Conservation (phyloP, 2,113 vertebrate genomes). For the Ceyx melanurus region DNA sequence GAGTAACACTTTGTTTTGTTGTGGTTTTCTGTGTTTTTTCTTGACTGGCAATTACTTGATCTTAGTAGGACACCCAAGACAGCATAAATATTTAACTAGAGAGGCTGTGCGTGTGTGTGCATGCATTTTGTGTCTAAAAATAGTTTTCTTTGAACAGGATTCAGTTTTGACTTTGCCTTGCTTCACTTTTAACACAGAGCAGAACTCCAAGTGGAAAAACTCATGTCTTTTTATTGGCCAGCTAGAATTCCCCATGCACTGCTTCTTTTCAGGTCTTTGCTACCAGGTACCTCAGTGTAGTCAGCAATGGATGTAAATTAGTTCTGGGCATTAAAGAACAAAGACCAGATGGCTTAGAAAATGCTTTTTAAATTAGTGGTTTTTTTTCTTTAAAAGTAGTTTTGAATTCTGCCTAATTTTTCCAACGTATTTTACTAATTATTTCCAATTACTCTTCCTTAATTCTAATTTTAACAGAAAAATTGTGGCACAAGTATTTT, state of each 20-base stretch:
- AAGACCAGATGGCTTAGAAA: background rate
- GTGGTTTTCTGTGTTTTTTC: background rate
- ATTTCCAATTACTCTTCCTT: background rate
- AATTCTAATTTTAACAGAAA: background rate
- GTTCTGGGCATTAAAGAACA: background rate
- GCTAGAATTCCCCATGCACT: background rate
- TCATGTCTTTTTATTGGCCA: background rate
- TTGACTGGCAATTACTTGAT: background rate
- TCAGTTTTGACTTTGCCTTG: background rate
- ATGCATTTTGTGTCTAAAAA: slow-evolving; percentile 41
- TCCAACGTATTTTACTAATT: background rate
- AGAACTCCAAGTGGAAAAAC: background rate
- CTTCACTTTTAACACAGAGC: background rate
- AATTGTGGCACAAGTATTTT: background rate
- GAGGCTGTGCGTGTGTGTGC: background rate
- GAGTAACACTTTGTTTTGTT: background rate
- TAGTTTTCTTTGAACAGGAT: slow-evolving; percentile 34
- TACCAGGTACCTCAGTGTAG: background rate
- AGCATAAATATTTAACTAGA: slow-evolving; percentile 30
- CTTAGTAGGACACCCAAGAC: background rate
- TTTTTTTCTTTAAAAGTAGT: background rate
- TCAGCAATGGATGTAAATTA: background rate
- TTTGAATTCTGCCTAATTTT: background rate
- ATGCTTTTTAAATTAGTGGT: background rate
- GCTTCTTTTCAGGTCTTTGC: background rate